Evolutionary conservation across 2,888 invertebrate genomes (phyloP).

Genomic region (Dasysyrphus tricinctus): DNA sequence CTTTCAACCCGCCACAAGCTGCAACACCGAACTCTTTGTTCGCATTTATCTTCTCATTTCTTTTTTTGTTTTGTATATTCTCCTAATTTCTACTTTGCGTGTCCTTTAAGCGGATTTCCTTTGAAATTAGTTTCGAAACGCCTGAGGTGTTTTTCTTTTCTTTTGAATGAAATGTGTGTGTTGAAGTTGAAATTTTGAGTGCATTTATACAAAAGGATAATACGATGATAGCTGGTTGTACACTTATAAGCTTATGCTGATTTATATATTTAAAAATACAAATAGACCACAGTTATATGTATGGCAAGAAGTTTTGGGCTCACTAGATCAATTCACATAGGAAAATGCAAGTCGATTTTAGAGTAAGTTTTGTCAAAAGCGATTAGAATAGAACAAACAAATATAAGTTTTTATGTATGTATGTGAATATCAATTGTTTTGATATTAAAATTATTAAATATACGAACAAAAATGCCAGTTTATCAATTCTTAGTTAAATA

Average conservation of each 20-base stretch:
- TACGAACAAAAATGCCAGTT: too few relatives aligned
- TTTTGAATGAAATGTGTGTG: constrained; percentile 17
- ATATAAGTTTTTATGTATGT: not conserved
- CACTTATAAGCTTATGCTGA: constrained; percentile 16
- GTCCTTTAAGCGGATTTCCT: constrained; percentile 71
- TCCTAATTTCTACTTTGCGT: constrained; percentile 61
- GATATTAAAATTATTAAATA: too few relatives aligned
- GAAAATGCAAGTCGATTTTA: not conserved
- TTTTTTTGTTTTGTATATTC: constrained; percentile 11
- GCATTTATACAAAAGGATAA: constrained; percentile 47
- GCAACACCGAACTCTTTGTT: constrained; percentile 8
- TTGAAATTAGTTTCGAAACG: constrained; percentile 73
- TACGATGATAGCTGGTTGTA: constrained; percentile 29
- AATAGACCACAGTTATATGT: not conserved
- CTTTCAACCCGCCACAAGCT: not conserved
- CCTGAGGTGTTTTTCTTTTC: constrained; percentile 53
- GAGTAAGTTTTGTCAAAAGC: not conserved
- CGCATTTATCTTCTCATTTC: constrained; percentile 23
- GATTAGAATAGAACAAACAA: too few relatives aligned
- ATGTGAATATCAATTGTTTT: too few relatives aligned
- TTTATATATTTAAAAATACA: too few relatives aligned
- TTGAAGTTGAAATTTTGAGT: constrained; percentile 30
- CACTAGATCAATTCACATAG: not conserved
- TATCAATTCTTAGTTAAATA: too few relatives aligned
- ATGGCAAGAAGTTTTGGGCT: not conserved